Evolutionary conservation across 2,113 vertebrate genomes (phyloP), one percentile per base, ranked within the genome.

Genomic region (Laterallus jamaicensis): DNA sequence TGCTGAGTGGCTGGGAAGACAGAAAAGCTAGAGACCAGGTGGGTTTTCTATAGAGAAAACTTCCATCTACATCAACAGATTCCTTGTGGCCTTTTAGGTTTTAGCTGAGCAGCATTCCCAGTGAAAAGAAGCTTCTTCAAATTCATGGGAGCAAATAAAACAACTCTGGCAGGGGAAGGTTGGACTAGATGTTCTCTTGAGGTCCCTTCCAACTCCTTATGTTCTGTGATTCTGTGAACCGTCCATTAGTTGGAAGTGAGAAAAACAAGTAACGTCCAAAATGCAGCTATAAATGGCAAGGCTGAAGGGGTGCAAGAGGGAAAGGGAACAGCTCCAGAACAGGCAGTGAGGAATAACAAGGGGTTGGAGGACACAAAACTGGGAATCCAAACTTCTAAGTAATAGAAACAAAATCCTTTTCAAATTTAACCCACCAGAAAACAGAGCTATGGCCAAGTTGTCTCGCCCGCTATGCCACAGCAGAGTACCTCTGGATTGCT

Each of bases 171-270:
- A 9, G 44, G 44, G 44, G 44, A 47, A 47, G 44, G 44, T 47
- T 47, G 44, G 44, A 47, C 17, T 18, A 47, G 44, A 47, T 47
- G 44, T 18, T 47, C 44, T 47, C 44, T 19, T 47, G 17, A 47
- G 44, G 44, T 47, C 44, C 44, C 44, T 47, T 47, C 44, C 44
- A 47, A 47, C 44, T 47, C 44, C 44, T 47, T 19, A 47, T 47
- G 44, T 47, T 19, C 44, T 47, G 17, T 47, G 44, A 47, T 18
- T 47, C 44, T 18, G 44, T 47, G 17, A 47, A 47, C 11, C 9
- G 15, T 14, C 32, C 18, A 21, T 50, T 49, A 68, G 29, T 0
- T 79, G 32, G 49, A 82, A 82, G 20, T 0, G 0, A 62, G 52
- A 9, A 90, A 92, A 82, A 22, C 39, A 91, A 76, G 11, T 8